These are phyloP conservation scores for Glyphotaelius pellucidus DNA, from an alignment of 2,888 invertebrate species.

Conservation along the genomic window DNA sequence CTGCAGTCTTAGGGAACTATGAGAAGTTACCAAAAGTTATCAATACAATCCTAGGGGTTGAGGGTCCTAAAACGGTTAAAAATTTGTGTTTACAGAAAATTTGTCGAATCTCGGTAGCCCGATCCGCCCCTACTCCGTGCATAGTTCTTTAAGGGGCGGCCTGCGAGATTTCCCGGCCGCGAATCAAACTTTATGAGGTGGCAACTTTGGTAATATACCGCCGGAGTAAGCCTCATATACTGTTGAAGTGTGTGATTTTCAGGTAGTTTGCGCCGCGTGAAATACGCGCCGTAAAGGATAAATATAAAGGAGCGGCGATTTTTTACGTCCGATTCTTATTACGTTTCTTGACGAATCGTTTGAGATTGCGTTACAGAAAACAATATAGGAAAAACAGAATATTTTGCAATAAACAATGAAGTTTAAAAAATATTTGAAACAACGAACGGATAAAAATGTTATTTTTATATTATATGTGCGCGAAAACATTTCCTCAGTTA, in stretches of 20 bases:
- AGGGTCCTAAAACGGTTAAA: no score
- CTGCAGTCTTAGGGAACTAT: no score
- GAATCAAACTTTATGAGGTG: constrained; percentile 61
- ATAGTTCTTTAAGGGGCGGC: background rate
- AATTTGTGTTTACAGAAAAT: background rate
- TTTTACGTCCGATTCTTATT: background rate
- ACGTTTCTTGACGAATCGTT: background rate
- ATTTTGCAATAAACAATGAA: background rate
- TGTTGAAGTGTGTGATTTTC: constrained; percentile 30
- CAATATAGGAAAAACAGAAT: background rate
- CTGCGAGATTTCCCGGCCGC: constrained; percentile 32
- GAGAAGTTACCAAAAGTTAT: no score
- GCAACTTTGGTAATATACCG: constrained; percentile 57
- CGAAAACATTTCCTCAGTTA: background rate
- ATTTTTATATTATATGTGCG: background rate
- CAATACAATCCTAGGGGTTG: no score
- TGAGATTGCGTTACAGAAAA: background rate
- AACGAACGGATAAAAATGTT: background rate
- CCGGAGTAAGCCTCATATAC: constrained; percentile 12
- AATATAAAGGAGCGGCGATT: background rate
- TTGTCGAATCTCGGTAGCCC: background rate
- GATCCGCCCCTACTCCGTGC: background rate
- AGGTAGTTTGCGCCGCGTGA: constrained; percentile 7
- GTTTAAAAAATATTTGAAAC: background rate
- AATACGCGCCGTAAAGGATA: background rate